Conservation (phyloP, 2,797 vertebrate genomes). For the Diplodus sargus region DNA sequence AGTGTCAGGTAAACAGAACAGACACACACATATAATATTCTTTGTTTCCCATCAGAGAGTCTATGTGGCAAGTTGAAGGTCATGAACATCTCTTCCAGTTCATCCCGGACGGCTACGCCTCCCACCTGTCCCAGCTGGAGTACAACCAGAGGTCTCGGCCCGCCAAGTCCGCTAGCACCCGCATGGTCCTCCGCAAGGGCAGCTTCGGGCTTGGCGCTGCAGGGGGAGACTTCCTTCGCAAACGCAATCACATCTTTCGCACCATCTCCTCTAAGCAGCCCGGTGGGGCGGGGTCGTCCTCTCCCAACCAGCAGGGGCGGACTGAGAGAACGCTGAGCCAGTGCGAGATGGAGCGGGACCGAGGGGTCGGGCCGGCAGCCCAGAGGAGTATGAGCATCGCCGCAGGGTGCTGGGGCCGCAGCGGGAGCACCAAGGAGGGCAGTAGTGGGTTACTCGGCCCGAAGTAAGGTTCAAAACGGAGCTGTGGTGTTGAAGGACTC, state of each 20-base stretch:
- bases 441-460: constrained; percentile 87
- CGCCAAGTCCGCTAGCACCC: constrained; percentile 90
- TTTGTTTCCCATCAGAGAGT: too few relatives aligned
- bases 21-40: too few relatives aligned
- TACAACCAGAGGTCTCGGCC: constrained; percentile 93
- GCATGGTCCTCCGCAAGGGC: constrained; percentile 95
- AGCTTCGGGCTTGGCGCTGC: constrained; percentile 92
- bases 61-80: too few relatives aligned
- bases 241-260: constrained; percentile 95
- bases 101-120: constrained; percentile 92
- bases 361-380: constrained; percentile 71
- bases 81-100: constrained; percentile 71
- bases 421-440: constrained; percentile 85
- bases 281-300: constrained; percentile 53
- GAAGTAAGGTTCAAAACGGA: constrained; percentile 81
- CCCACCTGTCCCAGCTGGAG: constrained; percentile 96
- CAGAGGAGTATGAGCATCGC: constrained; percentile 95
- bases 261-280: constrained; percentile 95
- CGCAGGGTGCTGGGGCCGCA: constrained; percentile 94
- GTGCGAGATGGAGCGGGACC: constrained; percentile 89
- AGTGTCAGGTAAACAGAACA: constrained; percentile 90
- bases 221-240: constrained; percentile 93
- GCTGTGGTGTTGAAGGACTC: constrained; percentile 17
- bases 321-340: constrained; percentile 91
- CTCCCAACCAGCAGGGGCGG: constrained; percentile 65